Percentiles rank a stretch among this genome's conserved stretches.
Evolutionary conservation across 1,140 invertebrate species (phyloP).

Genomic region (Bombus balteatus): DNA sequence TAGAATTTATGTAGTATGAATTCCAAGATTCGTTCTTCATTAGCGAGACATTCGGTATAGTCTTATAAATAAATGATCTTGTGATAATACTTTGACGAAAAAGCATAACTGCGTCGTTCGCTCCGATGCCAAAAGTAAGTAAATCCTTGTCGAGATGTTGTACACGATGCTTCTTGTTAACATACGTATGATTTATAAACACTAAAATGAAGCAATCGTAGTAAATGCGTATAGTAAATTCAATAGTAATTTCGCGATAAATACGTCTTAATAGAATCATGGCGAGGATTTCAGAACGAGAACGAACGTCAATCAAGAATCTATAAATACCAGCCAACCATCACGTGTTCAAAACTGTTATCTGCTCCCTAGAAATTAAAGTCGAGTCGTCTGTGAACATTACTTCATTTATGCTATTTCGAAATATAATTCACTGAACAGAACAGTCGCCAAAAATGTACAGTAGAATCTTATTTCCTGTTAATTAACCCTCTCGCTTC

Average conservation of each 20-base stretch:
- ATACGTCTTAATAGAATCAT: not conserved
- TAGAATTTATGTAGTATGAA: too few relatives aligned
- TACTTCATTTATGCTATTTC: not conserved
- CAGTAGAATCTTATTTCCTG: not conserved
- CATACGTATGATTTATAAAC: not conserved
- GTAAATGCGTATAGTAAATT: not conserved
- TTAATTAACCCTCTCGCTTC: not conserved
- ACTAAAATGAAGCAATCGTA: not conserved
- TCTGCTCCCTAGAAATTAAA: not conserved
- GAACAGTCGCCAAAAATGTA: not conserved
- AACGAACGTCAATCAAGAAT: slow-evolving; percentile 26
- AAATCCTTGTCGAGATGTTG: not conserved
- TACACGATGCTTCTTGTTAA: slow-evolving; percentile 20
- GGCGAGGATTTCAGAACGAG: slow-evolving; percentile 2
- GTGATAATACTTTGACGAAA: not conserved
- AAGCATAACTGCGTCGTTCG: not conserved
- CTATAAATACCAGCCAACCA: slow-evolving; percentile 26
- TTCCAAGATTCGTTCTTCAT: not conserved
- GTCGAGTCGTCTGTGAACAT: not conserved
- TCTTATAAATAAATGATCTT: not conserved
- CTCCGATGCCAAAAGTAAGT: slow-evolving; percentile 12
- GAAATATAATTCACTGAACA: not conserved
- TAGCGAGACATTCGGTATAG: not conserved
- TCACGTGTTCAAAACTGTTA: slow-evolving; percentile 10
- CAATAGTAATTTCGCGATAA: slow-evolving; percentile 13